These are phyloP conservation scores for Chionomys nivalis DNA, from an alignment of 2,113 vertebrate species.

Conservation along the genomic window DNA sequence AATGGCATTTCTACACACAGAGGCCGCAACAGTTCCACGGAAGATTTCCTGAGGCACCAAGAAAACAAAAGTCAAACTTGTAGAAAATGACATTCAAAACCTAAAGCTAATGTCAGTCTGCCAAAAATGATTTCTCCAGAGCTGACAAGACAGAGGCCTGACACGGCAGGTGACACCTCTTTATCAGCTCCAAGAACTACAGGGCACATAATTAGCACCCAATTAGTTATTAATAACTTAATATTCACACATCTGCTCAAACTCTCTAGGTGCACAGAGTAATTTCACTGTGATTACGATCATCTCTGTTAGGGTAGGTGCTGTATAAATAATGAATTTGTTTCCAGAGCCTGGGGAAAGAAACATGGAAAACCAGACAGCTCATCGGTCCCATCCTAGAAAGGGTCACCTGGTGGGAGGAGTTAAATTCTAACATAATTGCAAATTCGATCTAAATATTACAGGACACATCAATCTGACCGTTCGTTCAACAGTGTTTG, in stretches of 20 bases:
- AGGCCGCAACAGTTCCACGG: not conserved
- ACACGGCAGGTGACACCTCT: slow-evolving; percentile 68
- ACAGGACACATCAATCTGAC: not conserved
- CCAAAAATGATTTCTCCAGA: slow-evolving; percentile 69
- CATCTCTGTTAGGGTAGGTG: not conserved
- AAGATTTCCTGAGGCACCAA: not conserved
- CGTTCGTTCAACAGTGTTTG: not conserved
- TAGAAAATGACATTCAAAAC: not conserved
- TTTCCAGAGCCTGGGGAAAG: not conserved
- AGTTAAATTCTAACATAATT: not conserved
- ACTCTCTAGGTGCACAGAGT: slow-evolving; percentile 24
- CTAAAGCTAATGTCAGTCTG: slow-evolving; percentile 42
- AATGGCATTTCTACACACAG: not conserved
- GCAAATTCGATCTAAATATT: not conserved
- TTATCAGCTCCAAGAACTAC: slow-evolving; percentile 72
- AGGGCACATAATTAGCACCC: slow-evolving; percentile 76
- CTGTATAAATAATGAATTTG: slow-evolving; percentile 32
- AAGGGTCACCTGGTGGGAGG: not conserved
- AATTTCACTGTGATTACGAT: slow-evolving; percentile 61
- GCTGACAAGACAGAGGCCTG: slow-evolving; percentile 43
- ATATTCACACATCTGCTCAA: slow-evolving; percentile 73
- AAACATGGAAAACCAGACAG: not conserved
- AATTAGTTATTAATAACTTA: slow-evolving; percentile 82
- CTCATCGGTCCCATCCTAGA: not conserved
- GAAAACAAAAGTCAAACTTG: slow-evolving; percentile 42